Base-by-base conservation (phyloP, 1,140 invertebrate genomes). In the Rhopalosiphum padi region DNA sequence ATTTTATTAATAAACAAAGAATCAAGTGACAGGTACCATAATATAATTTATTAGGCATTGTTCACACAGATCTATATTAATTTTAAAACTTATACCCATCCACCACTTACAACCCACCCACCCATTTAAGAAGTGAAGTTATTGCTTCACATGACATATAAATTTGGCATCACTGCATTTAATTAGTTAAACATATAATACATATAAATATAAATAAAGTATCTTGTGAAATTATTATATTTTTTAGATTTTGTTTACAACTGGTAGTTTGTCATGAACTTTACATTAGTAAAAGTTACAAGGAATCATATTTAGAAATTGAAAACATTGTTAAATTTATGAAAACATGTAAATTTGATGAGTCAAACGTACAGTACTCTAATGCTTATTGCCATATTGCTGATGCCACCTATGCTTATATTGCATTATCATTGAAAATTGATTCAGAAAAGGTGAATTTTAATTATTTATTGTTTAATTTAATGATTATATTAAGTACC, bases 201-300 rank as follows among this genome's bases (percentile, higher is more conserved):
- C 37, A 37, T 37, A 37, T 37, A 37, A 46, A 21, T 87, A 1
- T 48, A 87, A 4, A 48, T 48, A 46, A 48, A 48, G 30, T 55
- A 46, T 55, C 37, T 60, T 25, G 8, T 46, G 23, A 85, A 37
- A 85, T 23, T 91, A n/a, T 82, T 77, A 82, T 48, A 11, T 37
- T 41, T 85, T 93, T 41, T 53, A 93, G 91, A 43, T 93, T 93
- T 43, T 51, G 30, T 85, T 93, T 85, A 21, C 18, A 53, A 53
- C 22, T 93, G 2, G n/a, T 93, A 11, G 41, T 7, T 41, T 22
- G 48, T 86, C 86, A 85, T 55, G 91, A 93, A 85, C 22, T 53
- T 37, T 93, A 83, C 8, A 21, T 18, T 0, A 83, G 2, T 1
- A 37, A n/a, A 85, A 55, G 2, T 51, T 85, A 93, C n/a, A 6